These are phyloP conservation scores for Leucoptera coffeella DNA, from an alignment of 2,888 invertebrate genomes.

Conservation along the genomic window DNA sequence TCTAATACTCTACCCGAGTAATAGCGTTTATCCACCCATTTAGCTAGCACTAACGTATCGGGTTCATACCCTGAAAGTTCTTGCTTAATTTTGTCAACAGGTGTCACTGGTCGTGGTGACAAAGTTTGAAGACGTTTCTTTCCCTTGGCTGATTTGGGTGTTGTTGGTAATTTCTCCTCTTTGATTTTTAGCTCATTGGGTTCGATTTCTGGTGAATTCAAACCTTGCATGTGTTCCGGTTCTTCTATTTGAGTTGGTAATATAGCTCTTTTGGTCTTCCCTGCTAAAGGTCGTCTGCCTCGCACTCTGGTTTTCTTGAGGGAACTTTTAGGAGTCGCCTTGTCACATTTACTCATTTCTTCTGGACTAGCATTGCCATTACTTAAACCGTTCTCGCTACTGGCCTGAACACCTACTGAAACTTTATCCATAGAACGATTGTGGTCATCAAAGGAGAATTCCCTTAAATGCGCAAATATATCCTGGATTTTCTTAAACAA, in stretches of 20 bases:
- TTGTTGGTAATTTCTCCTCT: slow-evolving; percentile 32
- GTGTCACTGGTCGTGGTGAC: slow-evolving; percentile 36
- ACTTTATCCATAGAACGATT: slow-evolving; percentile 29
- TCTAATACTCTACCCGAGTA: slow-evolving; percentile 58
- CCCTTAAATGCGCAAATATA: slow-evolving; percentile 31
- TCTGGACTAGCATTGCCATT: slow-evolving; percentile 42
- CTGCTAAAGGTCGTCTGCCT: slow-evolving; percentile 31
- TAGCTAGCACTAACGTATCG: slow-evolving; percentile 54
- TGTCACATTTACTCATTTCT: slow-evolving; percentile 29
- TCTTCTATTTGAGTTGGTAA: slow-evolving; percentile 39
- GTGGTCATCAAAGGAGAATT: slow-evolving; percentile 20
- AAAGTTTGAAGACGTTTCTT: slow-evolving; percentile 31
- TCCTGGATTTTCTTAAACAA: slow-evolving; percentile 37
- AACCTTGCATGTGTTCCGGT: slow-evolving; percentile 32
- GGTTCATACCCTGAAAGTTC: slow-evolving; percentile 32
- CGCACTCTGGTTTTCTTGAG: slow-evolving; percentile 38
- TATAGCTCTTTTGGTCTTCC: slow-evolving; percentile 35
- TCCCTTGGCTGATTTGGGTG: slow-evolving; percentile 36
- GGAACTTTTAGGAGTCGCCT: slow-evolving; percentile 46
- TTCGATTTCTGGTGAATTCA: slow-evolving; percentile 46
- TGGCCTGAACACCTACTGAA: slow-evolving; percentile 32
- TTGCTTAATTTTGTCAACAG: slow-evolving; percentile 29
- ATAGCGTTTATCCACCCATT: slow-evolving; percentile 63
- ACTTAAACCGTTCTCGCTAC: slow-evolving; percentile 19
- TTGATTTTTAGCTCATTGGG: slow-evolving; percentile 25